A percentile compares a stretch with the other conserved stretches of the same genome.
Evolutionary conservation across 2,797 vertebrate genomes (phyloP).

Genomic region (Borostomias antarcticus): DNA sequence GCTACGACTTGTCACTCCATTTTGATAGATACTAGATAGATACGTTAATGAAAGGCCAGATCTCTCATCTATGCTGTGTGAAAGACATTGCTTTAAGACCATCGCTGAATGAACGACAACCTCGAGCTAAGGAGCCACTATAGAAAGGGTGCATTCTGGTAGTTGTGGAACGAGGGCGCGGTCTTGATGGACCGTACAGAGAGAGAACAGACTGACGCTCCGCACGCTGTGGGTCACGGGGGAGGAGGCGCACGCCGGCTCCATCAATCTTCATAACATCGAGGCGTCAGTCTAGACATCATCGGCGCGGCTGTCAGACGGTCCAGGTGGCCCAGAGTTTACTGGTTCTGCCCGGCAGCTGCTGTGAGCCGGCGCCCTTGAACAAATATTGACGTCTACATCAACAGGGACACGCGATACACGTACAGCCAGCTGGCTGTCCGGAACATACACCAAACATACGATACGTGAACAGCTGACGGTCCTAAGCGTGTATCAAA

Average conservation of each 20-base stretch:
- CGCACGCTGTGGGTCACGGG: no score
- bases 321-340: constrained; percentile 71
- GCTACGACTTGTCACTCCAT: no score
- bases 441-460: no score
- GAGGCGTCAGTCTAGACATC: constrained; percentile 70
- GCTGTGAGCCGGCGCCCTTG: constrained; percentile 68
- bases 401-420: constrained; percentile 33
- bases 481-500: no score
- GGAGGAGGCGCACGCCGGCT: constrained; percentile 22
- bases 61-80: background rate
- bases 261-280: constrained; percentile 71
- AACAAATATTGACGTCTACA: constrained; percentile 59
- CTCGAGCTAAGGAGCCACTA: no score
- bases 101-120: no score
- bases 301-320: constrained; percentile 69
- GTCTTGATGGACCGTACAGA: background rate
- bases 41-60: no score
- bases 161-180: constrained; percentile 14
- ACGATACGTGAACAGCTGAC: no score
- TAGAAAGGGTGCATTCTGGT: constrained; percentile 23
- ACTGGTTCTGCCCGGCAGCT: constrained; percentile 65
- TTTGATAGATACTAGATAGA: no score
- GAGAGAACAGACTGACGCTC: constrained; percentile 30
- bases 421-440: constrained; percentile 10
- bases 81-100: no score